Conservation (phyloP, 2,888 invertebrate species). For the Limnephilus auricula region DNA sequence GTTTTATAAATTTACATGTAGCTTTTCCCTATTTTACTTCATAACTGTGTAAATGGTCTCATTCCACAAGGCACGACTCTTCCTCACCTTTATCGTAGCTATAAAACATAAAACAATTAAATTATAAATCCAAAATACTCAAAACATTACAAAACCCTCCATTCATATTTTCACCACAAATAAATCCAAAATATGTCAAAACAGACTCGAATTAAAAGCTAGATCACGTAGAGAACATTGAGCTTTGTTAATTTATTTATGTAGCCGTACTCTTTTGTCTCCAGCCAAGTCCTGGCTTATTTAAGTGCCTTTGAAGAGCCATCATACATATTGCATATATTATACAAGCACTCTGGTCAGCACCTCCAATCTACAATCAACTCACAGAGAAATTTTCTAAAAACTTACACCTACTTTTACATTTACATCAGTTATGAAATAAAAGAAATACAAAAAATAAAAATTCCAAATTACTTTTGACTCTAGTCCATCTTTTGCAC, state of each 20-base stretch:
- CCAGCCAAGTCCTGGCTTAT: conserved; percentile 19
- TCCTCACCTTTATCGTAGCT: not conserved
- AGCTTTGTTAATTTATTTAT: not conserved
- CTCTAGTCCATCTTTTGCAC: conserved; percentile 54
- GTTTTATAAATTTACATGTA: conserved; percentile 49
- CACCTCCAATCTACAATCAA: not conserved
- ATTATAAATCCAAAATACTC: not conserved
- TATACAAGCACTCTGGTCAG: conserved; percentile 22
- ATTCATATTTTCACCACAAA: not conserved
- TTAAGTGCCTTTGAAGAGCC: conserved; percentile 47
- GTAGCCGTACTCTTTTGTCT: conserved; percentile 2
- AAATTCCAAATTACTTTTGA: conserved; percentile 41
- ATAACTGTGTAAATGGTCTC: conserved; percentile 52
- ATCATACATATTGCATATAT: conserved; percentile 16
- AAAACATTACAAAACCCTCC: not conserved
- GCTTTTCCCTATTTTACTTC: conserved; percentile 46
- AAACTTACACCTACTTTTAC: conserved; percentile 29
- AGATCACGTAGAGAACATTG: not conserved
- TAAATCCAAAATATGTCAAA: not conserved
- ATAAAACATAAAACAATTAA: not conserved
- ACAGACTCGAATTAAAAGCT: conserved; percentile 2
- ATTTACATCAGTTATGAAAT: conserved; percentile 55
- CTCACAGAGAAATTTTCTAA: conserved; percentile 34
- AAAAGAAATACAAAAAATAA: conserved; percentile 34
- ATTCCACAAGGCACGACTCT: conserved; percentile 15